Evolutionary conservation across 2,888 invertebrate species (phyloP).

Genomic region (Mantis religiosa): DNA sequence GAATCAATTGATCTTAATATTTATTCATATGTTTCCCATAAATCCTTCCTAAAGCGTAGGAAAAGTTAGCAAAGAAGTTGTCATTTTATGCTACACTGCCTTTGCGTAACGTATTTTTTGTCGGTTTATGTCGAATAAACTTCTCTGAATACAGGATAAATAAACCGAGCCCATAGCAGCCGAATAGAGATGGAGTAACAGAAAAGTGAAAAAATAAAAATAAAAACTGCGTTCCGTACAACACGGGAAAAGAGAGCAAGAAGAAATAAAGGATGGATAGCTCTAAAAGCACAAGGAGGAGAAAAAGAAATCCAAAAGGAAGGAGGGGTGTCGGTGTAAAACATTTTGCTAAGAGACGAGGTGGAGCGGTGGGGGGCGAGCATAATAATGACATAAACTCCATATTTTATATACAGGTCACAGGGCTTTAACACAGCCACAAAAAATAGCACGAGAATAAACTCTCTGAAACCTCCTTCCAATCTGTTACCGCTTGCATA

Average conservation of each 20-base stretch:
- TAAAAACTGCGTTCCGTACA: background rate
- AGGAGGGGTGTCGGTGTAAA: background rate
- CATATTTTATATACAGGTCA: constrained; percentile 9
- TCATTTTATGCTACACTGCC: background rate
- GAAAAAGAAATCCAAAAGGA: background rate
- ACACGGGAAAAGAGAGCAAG: background rate
- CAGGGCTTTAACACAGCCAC: background rate
- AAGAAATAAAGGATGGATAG: background rate
- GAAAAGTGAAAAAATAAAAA: background rate
- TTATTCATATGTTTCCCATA: background rate
- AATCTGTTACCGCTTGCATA: background rate
- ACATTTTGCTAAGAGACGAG: background rate
- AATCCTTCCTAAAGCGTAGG: background rate
- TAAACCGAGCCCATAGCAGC: background rate
- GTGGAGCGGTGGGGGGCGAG: background rate
- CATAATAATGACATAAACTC: constrained; percentile 1
- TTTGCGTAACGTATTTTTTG: background rate
- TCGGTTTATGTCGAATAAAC: background rate
- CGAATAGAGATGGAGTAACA: background rate
- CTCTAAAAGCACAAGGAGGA: background rate
- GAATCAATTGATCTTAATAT: background rate
- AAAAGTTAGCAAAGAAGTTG: background rate
- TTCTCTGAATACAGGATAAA: background rate
- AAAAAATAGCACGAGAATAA: constrained; percentile 2
- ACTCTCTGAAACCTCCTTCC: background rate